Base-by-base conservation (phyloP, 2,797 vertebrate species). In the Cottoperca gobio region DNA sequence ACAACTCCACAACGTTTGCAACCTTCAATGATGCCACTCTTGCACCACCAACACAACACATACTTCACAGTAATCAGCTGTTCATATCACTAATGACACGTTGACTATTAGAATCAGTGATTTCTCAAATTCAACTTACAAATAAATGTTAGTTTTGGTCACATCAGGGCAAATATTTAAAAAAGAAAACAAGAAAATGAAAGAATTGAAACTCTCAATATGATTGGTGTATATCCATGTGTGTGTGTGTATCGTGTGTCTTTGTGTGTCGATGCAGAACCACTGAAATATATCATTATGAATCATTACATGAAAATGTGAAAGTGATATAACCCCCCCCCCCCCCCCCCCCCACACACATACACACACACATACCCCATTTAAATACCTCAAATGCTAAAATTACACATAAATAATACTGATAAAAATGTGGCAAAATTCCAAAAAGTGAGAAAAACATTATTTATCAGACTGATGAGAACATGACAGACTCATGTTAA, bases 391-490 rank as follows among this genome's bases (percentile, higher is more conserved):
- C 19, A 26, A 13, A 85, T 81, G 66, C 43, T 78, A 73, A 88
- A 86, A 84, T 62, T 24, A 89, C 83, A 86, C 69, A 78, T 72
- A 84, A 86, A 90, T 70, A 78, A 87, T 83, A 81, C 65, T 76
- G 54, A 84, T 81, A 84, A 79, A 91, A 90, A 86, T 62, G 77
- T 90, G 86, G 46, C 68, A 82, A 83, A 81, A 83, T 61, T 80
- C 49, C 53, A 72, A 71, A 84, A 88, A 74, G 81, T 86, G 86
- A 82, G 75, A 86, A 79, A 87, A 45, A 59, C 43, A 58, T 68
- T 28, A 50, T 69, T 69, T 14, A 70, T 88, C 55, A 78, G 78
- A 88, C 64, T 4, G 35, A 82, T 81, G 77, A 81, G 35, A 83
- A 79, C 33, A 84, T 62, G 75, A 86, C 70, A 33, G 33, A 33